phyloP scores from a whole-genome alignment of 1,140 invertebrate species.

The Cardiocondyla obscurior region DNA sequence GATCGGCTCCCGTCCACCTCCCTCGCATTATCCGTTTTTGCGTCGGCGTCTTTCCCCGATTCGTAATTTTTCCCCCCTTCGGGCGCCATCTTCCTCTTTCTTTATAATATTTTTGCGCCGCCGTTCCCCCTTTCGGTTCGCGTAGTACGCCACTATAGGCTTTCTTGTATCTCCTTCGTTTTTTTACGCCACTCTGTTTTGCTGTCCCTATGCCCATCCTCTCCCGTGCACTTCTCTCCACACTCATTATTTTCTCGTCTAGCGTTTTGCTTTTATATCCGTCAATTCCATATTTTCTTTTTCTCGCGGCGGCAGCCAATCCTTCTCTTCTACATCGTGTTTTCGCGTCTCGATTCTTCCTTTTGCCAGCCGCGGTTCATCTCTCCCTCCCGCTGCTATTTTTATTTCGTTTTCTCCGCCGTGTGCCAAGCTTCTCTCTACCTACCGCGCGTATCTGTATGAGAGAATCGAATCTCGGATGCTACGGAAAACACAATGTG shows the following conservation, averaged over 20 bases:
- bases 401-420: slow-evolving; percentile 41
- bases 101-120: slow-evolving; percentile 3
- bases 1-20: background rate
- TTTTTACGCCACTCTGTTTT: slow-evolving; percentile 25
- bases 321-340: slow-evolving; percentile 49
- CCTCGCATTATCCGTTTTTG: slow-evolving; percentile 33
- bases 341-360: slow-evolving; percentile 43
- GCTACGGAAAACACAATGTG: slow-evolving; percentile 66
- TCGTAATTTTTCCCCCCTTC: background rate
- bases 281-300: slow-evolving; percentile 48
- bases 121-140: background rate
- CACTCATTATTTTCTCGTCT: slow-evolving; percentile 42
- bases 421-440: slow-evolving; percentile 47
- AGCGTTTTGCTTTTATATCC: slow-evolving; percentile 33
- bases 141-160: slow-evolving; percentile 16
- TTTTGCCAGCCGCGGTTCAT: slow-evolving; percentile 46
- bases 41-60: background rate
- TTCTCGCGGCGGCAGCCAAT: slow-evolving; percentile 34
- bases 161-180: slow-evolving; percentile 19
- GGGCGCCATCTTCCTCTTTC: slow-evolving; percentile 13
- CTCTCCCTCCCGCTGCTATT: slow-evolving; percentile 12
- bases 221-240: slow-evolving; percentile 39
- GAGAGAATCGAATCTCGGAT: slow-evolving; percentile 45
- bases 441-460: slow-evolving; percentile 54
- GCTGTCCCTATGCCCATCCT: slow-evolving; percentile 36